These are phyloP conservation scores for Erynnis tages DNA, from an alignment of 2,888 invertebrate genomes.

Conservation along the genomic window DNA sequence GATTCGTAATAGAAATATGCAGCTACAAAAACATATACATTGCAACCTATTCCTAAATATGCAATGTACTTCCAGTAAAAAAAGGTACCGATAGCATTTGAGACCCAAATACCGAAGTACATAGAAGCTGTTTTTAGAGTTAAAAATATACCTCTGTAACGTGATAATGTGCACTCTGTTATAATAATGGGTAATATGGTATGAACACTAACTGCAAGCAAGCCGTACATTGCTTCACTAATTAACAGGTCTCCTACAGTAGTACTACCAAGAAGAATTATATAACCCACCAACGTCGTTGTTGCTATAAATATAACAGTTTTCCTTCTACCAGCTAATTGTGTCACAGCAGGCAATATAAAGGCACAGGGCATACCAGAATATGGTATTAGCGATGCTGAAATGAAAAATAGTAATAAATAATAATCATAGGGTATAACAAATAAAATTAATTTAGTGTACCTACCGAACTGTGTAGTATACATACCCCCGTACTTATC, in stretches of 20 bases:
- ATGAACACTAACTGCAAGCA: constrained; percentile 23
- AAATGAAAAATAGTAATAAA: too few relatives aligned
- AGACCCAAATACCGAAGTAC: constrained; percentile 42
- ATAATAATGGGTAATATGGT: constrained; percentile 35
- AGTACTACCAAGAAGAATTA: constrained; percentile 38
- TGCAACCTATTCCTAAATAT: constrained; percentile 24
- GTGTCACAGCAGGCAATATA: too few relatives aligned
- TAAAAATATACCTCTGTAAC: constrained; percentile 43
- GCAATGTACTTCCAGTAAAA: constrained; percentile 33
- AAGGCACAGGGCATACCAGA: too few relatives aligned
- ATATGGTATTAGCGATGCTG: too few relatives aligned
- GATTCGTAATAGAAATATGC: constrained; percentile 32
- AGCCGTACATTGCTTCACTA: constrained; percentile 36
- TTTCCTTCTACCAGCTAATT: too few relatives aligned
- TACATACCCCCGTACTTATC: too few relatives aligned
- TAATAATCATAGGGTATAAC: too few relatives aligned
- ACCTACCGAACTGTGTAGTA: too few relatives aligned
- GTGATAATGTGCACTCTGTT: constrained; percentile 44
- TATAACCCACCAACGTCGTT: too few relatives aligned
- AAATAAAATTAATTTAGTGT: too few relatives aligned
- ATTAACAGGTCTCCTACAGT: constrained; percentile 37
- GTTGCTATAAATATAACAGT: too few relatives aligned
- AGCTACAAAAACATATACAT: constrained; percentile 29
- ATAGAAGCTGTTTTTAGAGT: constrained; percentile 40
- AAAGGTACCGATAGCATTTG: constrained; percentile 38